A percentile compares a stretch with the other conserved stretches of the same genome.
Conservation (phyloP, 2,888 invertebrate genomes). For the Apodemia zela region DNA sequence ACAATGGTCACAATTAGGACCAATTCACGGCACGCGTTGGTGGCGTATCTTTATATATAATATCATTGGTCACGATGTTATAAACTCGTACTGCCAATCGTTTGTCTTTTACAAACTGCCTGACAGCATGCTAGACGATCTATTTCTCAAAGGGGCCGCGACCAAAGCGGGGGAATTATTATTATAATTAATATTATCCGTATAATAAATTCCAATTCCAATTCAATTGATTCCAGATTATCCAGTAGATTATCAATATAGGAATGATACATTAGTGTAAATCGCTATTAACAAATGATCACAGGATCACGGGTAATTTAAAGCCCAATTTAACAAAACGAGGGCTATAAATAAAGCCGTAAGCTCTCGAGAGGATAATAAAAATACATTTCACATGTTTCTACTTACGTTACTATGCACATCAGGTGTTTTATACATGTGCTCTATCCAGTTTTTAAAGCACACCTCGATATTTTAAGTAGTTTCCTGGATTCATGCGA, state of each 20-base stretch:
- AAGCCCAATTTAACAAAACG: slow-evolving; percentile 17
- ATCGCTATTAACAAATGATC: slow-evolving; percentile 16
- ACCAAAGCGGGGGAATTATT: too few relatives aligned
- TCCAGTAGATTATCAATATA: not conserved
- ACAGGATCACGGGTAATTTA: slow-evolving; percentile 16
- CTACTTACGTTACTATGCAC: slow-evolving; percentile 12
- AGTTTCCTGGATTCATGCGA: not conserved
- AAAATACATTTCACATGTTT: slow-evolving; percentile 15
- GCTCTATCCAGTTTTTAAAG: not conserved
- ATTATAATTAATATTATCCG: not conserved
- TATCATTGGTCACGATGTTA: too few relatives aligned
- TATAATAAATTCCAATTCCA: not conserved
- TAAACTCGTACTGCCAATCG: too few relatives aligned
- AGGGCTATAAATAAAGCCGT: slow-evolving; percentile 8
- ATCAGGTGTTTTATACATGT: slow-evolving; percentile 14
- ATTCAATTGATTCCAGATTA: slow-evolving; percentile 7
- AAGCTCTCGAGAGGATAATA: slow-evolving; percentile 13
- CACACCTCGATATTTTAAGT: not conserved
- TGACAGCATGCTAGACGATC: too few relatives aligned
- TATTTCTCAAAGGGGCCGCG: too few relatives aligned
- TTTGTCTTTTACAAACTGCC: too few relatives aligned
- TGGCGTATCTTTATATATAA: too few relatives aligned
- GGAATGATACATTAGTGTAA: slow-evolving; percentile 13
- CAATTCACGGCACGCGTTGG: too few relatives aligned
- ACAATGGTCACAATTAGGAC: too few relatives aligned